phyloP scores from a whole-genome alignment of 1,140 invertebrate genomes.

The Drosophila carrolli region DNA sequence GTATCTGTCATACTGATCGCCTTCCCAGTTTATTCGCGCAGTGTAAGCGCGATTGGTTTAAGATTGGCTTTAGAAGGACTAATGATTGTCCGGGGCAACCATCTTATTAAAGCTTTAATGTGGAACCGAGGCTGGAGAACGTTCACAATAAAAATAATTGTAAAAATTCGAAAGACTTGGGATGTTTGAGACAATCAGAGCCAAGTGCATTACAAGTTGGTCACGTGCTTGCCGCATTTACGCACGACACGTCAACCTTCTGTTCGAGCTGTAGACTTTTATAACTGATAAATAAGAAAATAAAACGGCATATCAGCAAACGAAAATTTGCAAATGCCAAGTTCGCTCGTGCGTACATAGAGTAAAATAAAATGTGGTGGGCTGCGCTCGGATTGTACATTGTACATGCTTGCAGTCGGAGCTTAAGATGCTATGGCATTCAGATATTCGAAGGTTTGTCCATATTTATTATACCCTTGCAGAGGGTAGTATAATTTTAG shows the following conservation, averaged over 20 bases:
- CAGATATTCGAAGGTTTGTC: neutral
- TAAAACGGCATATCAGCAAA: constrained; percentile 14
- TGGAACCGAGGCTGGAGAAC: too few relatives aligned
- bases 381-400: neutral
- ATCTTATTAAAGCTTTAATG: too few relatives aligned
- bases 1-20: too few relatives aligned
- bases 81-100: too few relatives aligned
- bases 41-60: too few relatives aligned
- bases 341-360: constrained; percentile 38
- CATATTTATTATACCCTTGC: too few relatives aligned
- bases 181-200: constrained; percentile 2
- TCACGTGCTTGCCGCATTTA: constrained; percentile 42
- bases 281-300: constrained; percentile 25
- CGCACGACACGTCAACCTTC: constrained; percentile 28
- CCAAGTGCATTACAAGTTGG: constrained; percentile 9
- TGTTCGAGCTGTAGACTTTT: constrained; percentile 18
- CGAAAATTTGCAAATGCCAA: constrained; percentile 41
- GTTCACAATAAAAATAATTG: too few relatives aligned
- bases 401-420: neutral
- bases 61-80: too few relatives aligned
- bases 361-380: constrained; percentile 12
- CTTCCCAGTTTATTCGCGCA: too few relatives aligned
- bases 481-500: too few relatives aligned
- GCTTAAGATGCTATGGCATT: neutral
- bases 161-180: neutral